Conservation (phyloP, 2,797 vertebrate genomes). For the Champsocephalus esox region DNA sequence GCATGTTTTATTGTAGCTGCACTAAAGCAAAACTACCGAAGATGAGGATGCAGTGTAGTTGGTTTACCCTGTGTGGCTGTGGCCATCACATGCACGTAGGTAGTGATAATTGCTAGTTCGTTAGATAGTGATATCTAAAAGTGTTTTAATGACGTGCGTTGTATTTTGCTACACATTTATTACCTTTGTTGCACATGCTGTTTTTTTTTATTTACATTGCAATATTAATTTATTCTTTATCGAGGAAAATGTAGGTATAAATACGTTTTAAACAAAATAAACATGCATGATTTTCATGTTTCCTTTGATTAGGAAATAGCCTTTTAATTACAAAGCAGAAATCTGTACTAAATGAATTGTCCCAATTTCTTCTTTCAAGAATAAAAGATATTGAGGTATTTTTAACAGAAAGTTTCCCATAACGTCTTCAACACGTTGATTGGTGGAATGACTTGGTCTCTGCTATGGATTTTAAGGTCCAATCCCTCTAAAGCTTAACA, state of each 20-base stretch:
- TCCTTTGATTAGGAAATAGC: background rate
- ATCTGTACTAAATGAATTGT: background rate
- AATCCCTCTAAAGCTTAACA: background rate
- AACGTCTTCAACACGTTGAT: background rate
- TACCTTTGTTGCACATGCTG: background rate
- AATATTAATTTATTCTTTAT: background rate
- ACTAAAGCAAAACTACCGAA: too few species aligned
- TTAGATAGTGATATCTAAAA: too few species aligned
- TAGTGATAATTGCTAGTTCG: background rate
- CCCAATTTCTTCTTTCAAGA: background rate
- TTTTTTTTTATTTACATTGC: background rate
- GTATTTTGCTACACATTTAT: conserved; percentile 2
- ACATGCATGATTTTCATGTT: background rate
- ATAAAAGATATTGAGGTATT: background rate
- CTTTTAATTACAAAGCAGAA: conserved; percentile 1
- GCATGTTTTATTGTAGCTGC: too few species aligned
- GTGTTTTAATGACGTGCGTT: background rate
- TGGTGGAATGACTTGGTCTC: background rate
- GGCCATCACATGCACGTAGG: too few species aligned
- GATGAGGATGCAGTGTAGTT: too few species aligned
- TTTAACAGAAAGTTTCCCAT: too few species aligned
- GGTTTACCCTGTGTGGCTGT: too few species aligned
- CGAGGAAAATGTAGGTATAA: background rate
- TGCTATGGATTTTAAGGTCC: conserved; percentile 9
- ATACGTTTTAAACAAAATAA: background rate